phyloP scores from a whole-genome alignment of 1,140 invertebrate species.

The Campoletis sonorensis region DNA sequence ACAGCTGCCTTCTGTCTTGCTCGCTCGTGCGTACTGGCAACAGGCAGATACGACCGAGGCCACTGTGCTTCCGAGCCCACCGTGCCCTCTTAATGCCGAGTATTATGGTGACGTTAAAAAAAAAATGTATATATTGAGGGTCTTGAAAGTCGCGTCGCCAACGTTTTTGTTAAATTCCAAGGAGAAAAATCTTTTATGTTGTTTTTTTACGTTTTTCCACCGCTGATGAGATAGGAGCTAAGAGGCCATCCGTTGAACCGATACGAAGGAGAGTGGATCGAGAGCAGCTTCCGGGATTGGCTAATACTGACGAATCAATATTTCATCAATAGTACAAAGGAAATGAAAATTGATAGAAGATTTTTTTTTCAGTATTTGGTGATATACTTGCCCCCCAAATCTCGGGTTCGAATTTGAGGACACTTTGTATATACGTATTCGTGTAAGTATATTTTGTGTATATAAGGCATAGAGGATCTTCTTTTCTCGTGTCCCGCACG shows the following conservation, averaged over 20 bases:
- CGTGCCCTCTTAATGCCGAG: slow-evolving; percentile 28
- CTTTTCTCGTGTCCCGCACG: slow-evolving; percentile 14
- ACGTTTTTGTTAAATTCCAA: too few relatives aligned
- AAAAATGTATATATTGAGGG: neutral
- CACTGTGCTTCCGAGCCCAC: slow-evolving; percentile 4
- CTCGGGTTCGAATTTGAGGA: too few relatives aligned
- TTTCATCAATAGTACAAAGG: too few relatives aligned
- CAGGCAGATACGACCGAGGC: neutral
- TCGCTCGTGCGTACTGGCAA: slow-evolving; percentile 44
- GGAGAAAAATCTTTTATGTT: neutral
- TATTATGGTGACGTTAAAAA: slow-evolving; percentile 6
- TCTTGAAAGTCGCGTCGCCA: too few relatives aligned
- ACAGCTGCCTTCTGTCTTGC: slow-evolving; percentile 32
- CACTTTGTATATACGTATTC: too few relatives aligned
- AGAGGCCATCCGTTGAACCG: neutral
- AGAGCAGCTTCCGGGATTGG: too few relatives aligned
- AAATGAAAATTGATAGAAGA: too few relatives aligned
- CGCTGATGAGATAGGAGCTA: neutral
- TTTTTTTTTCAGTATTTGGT: too few relatives aligned
- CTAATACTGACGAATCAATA: too few relatives aligned
- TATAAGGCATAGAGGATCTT: slow-evolving; percentile 5
- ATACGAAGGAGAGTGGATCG: neutral
- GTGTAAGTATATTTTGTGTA: too few relatives aligned
- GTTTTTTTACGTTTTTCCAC: too few relatives aligned
- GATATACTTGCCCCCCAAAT: too few relatives aligned